Base-by-base conservation (phyloP, 2,113 vertebrate species). In the Amazona vittata region DNA sequence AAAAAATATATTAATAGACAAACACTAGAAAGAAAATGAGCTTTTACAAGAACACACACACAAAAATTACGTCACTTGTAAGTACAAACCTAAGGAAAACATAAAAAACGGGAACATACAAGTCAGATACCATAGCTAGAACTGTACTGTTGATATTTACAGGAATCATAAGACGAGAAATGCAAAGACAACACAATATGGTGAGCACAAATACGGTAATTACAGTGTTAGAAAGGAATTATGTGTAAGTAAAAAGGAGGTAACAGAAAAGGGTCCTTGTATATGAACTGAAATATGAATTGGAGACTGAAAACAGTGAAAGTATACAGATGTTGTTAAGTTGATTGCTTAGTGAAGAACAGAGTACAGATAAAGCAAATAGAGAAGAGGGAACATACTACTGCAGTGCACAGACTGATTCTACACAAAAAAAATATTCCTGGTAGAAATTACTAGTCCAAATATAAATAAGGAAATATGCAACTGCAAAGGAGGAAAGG, bases 21-120 rank as follows among this genome's bases (percentile, higher is more conserved):
- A 76, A 28, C n/a, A 79, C 49, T 70, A 95, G 69, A 91, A 89
- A 65, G 67, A 90, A 94, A 90, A 83, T 20, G 17, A 93, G 53
- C 76, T 94, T 95, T 89, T 70, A 91, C 43, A 83, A 90, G 89
- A 79, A 71, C 41, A 41, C 11, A 67, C 39, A 74, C 29, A 89
- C 12, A 86, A 52, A 96, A 77, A 59, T 35, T 50, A 69, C n/a
- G 57, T 74, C 46, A 70, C 39, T 83, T 85, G 11, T 70, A 92
- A 93, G 62, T 39, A 92, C n/a, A 84, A 83, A 86, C 43, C 46
- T 84, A 89, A 92, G 57, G 19, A 75, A 91, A 89, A 80, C 10
- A 41, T 62, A 67, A 92, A 74, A 92, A 94, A 35, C 41, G 29
- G 50, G 47, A 94, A 24, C 47, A 69, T 28, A 69, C 22, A 46